Base-by-base conservation (phyloP, 1,140 invertebrate species). In the Argopecten irradians region DNA sequence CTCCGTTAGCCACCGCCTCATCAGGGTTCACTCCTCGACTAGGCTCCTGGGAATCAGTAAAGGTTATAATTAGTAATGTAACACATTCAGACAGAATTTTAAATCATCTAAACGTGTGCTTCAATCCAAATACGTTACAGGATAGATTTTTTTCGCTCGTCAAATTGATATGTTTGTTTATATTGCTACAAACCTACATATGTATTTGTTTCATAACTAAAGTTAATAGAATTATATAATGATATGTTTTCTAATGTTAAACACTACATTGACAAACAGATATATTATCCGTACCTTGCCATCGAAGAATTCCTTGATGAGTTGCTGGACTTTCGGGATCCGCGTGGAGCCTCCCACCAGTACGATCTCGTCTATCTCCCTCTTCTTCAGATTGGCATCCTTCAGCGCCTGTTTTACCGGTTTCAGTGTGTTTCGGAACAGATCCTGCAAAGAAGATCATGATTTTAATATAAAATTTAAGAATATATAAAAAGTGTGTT, bases 311-410 rank as follows among this genome's bases (percentile, higher is more conserved):
- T 99, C 99, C 95, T 99, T 99, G 43, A 99, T 98, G 84, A 99
- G 96, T 95, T 99, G 98, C 95, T 99, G 99, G 55, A 99, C 97
- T 96, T 99, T 99, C 36, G 99, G 99, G 93, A 99, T 99, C 96
- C 99, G 97, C 71, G 99, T 99, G 8, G 98, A 99, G 92, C 99
- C 99, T 94, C 99, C 99, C 41, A 99, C 99, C 36, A 99, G 96
- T 13, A 99, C 99, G 94, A 99, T 99, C 96, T 99, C 99, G 96
- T 99, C 97, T 88, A 99, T 98, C 93, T 99, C 98, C 93, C 98
- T 98, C 95, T 99, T 99, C 96, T 99, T 99, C 97, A 99, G 98
- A 94, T 99, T 99, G 87, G 99, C 98, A 96, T 99, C 99, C 96
- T 99, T 99, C 91, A 99, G 96, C 7, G 95, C 95, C 83, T 93